phyloP scores from a whole-genome alignment of 1,140 invertebrate species.

The Trichonephila clavata region DNA sequence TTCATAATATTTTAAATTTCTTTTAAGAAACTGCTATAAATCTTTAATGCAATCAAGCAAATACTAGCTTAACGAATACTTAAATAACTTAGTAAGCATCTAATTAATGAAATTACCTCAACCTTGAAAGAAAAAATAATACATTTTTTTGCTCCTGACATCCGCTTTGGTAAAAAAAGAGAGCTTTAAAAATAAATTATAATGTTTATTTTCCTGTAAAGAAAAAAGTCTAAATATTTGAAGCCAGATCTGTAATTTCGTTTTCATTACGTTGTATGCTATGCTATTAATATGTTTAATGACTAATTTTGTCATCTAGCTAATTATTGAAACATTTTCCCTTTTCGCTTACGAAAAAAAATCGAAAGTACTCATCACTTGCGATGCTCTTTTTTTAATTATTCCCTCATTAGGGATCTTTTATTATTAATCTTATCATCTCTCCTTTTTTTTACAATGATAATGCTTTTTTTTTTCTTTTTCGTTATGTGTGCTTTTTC shows the following conservation, averaged over 20 bases:
- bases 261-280: not conserved
- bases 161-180: not conserved
- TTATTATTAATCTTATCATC: slow-evolving; percentile 10
- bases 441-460: not conserved
- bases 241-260: slow-evolving; percentile 6
- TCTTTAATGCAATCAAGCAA: not conserved
- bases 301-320: slow-evolving; percentile 30
- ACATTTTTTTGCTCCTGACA: not conserved
- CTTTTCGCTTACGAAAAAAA: not conserved
- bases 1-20: no score
- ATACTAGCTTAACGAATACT: not conserved
- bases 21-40: no score
- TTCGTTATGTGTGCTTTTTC: no score
- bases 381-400: not conserved
- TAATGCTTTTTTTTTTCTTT: not conserved
- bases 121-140: not conserved
- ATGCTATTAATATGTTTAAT: slow-evolving; percentile 22
- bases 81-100: not conserved
- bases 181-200: not conserved
- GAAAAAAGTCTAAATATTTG: not conserved
- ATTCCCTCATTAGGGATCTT: slow-evolving; percentile 2
- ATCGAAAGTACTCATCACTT: not conserved
- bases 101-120: slow-evolving; percentile 8
- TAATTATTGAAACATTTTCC: slow-evolving; percentile 36
- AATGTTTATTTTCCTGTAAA: not conserved